Evolutionary conservation across 1,140 invertebrate genomes (phyloP), one percentile per base, ranked within the genome.

Genomic region (Apocrypta bakeri): DNA sequence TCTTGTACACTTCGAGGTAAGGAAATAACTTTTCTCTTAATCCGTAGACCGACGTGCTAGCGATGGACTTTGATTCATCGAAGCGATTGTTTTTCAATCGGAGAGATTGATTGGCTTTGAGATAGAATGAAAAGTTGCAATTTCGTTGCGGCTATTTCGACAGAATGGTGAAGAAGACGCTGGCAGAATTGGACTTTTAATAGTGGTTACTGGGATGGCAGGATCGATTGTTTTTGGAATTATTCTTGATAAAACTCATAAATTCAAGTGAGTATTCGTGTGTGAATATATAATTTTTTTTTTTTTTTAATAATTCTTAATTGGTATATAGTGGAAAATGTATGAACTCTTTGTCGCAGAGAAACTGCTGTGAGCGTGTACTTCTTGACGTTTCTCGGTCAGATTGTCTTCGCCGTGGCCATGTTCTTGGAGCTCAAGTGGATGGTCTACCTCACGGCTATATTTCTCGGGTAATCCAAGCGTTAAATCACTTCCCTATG

Each of bases 191-290:
- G 96, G 96, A 14, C 88, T 96, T 21, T 90, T 94, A 1, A 94
- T 97, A 78, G 94, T 96, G 2, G 84, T 96, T 1, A 90, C 93
- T 27, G 96, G 96, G 68, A 94, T 96, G 89, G 37, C 94, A 0
- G 96, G 96, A 8, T 94, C 95, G 0, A 91, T 97, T 17, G 87
- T 94, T 31, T 94, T 94, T 66, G 96, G 96, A 25, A 87, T 95
- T 72, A 93, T 95, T 88, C 90, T 97, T 17, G 96, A 97, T 82
- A 94, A 92, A 83, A 94, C 94, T 0, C 91, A 93, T 27, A 93
- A 92, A 83, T 95, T 90, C 89, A 94, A 94, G 93, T 93, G 85
- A 90, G 90, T 48, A 17, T 2, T n/a, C n/a, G n/a, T n/a, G n/a
- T n/a, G n/a, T n/a, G n/a, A n/a, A n/a, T n/a, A n/a, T n/a, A 37